Evolutionary conservation across 1,140 invertebrate genomes (phyloP).

Genomic region (Drosophila yakuba): DNA sequence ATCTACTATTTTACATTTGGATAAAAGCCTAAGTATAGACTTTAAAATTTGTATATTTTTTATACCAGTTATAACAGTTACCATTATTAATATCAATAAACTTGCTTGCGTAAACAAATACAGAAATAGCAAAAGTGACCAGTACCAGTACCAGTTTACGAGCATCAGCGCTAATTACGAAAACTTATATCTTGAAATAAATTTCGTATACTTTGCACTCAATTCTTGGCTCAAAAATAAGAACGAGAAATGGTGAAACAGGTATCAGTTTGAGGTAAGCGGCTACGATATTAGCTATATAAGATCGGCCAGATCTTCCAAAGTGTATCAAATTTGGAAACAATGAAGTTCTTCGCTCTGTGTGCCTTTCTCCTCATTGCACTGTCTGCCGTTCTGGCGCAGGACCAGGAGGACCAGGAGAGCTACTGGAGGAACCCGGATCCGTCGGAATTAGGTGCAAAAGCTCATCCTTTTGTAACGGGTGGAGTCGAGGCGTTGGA

Average conservation of each 20-base stretch:
- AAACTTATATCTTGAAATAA: not conserved
- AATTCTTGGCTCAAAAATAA: not conserved
- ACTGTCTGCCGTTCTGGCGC: constrained; percentile 13
- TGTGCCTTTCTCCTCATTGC: constrained; percentile 14
- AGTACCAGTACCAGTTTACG: not conserved
- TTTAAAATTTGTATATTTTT: too few relatives aligned
- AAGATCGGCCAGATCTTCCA: constrained; percentile 8
- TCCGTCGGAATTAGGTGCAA: too few relatives aligned
- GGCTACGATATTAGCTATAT: constrained; percentile 8
- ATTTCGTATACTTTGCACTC: constrained; percentile 5
- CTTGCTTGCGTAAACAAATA: constrained; percentile 9
- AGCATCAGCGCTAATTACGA: not conserved
- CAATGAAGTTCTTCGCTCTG: constrained; percentile 37
- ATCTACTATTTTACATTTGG: too few relatives aligned
- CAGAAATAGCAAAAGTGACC: constrained; percentile 1
- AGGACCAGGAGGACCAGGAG: too few relatives aligned
- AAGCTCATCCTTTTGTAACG: too few relatives aligned
- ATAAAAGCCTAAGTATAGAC: not conserved
- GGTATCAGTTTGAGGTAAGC: not conserved
- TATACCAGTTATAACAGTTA: too few relatives aligned
- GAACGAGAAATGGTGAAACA: not conserved
- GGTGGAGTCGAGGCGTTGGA: too few relatives aligned
- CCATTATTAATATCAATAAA: not conserved
- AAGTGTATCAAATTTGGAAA: constrained; percentile 14
- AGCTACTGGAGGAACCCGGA: too few relatives aligned